phyloP scores from a whole-genome alignment of 1,140 invertebrate species.

The Maniola jurtina region DNA sequence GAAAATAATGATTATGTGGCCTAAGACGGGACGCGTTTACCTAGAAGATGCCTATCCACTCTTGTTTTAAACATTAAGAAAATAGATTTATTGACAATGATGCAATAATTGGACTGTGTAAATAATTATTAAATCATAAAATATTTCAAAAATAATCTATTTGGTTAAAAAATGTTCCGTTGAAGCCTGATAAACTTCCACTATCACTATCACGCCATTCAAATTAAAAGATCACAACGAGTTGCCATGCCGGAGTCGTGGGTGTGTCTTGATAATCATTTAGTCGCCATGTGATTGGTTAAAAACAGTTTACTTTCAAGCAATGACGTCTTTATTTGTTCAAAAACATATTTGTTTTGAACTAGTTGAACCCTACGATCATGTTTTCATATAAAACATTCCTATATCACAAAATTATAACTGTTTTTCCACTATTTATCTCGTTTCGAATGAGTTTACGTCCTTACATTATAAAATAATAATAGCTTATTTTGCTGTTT shows the following conservation, averaged over 20 bases:
- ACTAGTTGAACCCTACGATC: conserved; percentile 48
- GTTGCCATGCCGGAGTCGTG: conserved; percentile 62
- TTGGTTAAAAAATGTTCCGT: conserved; percentile 27
- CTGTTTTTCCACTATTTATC: conserved; percentile 71
- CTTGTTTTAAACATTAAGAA: too few species aligned
- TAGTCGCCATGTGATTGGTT: conserved; percentile 44
- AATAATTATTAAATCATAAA: conserved; percentile 8
- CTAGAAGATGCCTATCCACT: too few species aligned
- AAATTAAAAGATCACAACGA: conserved; percentile 28
- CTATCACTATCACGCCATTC: conserved; percentile 34
- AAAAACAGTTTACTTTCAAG: conserved; percentile 41
- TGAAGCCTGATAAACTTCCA: conserved; percentile 39
- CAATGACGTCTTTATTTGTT: conserved; percentile 51
- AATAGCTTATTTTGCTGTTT: conserved; percentile 8
- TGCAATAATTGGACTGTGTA: background rate
- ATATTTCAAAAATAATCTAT: conserved; percentile 29
- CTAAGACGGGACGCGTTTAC: too few species aligned
- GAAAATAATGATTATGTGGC: too few species aligned
- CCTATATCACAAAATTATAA: conserved; percentile 24
- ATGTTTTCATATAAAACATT: conserved; percentile 69
- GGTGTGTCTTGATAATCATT: conserved; percentile 69
- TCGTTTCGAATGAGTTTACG: conserved; percentile 69
- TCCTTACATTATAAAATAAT: conserved; percentile 38
- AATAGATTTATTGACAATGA: too few species aligned
- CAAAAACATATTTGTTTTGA: conserved; percentile 72